Evolutionary conservation across 1,140 invertebrate species (phyloP).

Genomic region (Drosophila novamexicana): DNA sequence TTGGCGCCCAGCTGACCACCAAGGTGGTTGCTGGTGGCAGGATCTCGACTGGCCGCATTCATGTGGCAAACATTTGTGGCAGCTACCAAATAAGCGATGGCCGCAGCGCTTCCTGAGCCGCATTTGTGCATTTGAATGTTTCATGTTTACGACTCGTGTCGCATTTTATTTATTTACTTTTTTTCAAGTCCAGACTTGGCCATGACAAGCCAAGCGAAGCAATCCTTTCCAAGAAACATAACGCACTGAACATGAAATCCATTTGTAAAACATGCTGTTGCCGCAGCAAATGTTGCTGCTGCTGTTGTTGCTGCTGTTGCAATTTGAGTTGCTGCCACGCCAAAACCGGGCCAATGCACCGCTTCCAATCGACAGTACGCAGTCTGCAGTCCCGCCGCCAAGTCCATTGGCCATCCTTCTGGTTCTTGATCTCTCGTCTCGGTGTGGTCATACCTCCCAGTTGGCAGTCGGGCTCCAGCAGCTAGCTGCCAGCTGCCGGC

Average conservation of each 20-base stretch:
- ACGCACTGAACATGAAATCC: slow-evolving; percentile 74
- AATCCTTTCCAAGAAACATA: slow-evolving; percentile 82
- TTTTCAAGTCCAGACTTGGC: slow-evolving; percentile 67
- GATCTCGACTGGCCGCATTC: slow-evolving; percentile 31
- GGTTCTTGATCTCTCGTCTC: slow-evolving; percentile 33
- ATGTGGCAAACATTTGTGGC: slow-evolving; percentile 12
- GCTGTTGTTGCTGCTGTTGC: slow-evolving; percentile 33
- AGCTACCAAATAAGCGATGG: slow-evolving; percentile 37
- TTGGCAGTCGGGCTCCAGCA: slow-evolving; percentile 7
- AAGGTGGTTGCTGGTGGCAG: slow-evolving; percentile 45
- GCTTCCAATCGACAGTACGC: slow-evolving; percentile 19
- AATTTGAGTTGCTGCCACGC: slow-evolving; percentile 45
- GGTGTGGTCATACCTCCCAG: slow-evolving; percentile 67
- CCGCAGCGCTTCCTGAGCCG: slow-evolving; percentile 51
- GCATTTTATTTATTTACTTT: slow-evolving; percentile 67
- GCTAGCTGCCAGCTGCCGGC: slow-evolving; percentile 7
- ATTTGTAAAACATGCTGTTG: slow-evolving; percentile 79
- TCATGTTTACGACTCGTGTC: slow-evolving; percentile 64
- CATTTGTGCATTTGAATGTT: slow-evolving; percentile 74
- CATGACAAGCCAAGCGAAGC: slow-evolving; percentile 70
- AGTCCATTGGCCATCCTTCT: slow-evolving; percentile 58
- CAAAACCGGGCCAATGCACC: slow-evolving; percentile 58
- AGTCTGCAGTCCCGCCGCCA: slow-evolving; percentile 28
- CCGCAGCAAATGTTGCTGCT: slow-evolving; percentile 6
- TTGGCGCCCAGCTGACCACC: slow-evolving; percentile 49